A percentile compares a stretch with the other conserved stretches of the same genome.
phyloP scores from a whole-genome alignment of 1,140 invertebrate genomes.

The Leptinotarsa defecta region DNA sequence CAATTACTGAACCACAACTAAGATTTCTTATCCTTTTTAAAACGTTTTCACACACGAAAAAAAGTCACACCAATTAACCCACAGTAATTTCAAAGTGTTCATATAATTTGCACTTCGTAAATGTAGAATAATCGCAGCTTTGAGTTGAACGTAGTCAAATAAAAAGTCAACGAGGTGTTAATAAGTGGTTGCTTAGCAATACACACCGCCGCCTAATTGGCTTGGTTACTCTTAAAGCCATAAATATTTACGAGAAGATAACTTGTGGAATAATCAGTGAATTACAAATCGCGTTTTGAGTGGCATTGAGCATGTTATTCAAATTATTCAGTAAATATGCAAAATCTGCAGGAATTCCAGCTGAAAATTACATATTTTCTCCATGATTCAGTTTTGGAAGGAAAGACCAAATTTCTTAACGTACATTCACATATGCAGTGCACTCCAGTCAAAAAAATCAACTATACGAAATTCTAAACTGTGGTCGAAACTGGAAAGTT shows the following conservation, averaged over 20 bases:
- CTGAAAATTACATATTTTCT: background rate
- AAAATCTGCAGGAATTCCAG: too few relatives aligned
- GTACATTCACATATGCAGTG: too few relatives aligned
- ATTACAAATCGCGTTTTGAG: background rate
- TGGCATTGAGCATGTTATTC: too few relatives aligned
- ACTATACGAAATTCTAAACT: too few relatives aligned
- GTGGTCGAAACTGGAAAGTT: too few relatives aligned
- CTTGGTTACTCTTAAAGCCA: background rate
- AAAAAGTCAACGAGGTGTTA: conserved; percentile 26
- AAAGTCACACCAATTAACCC: conserved; percentile 5
- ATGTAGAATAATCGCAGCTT: conserved; percentile 10
- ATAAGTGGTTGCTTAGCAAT: conserved; percentile 19
- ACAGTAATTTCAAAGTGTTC: background rate
- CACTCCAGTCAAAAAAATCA: too few relatives aligned
- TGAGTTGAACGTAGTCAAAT: background rate
- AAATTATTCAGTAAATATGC: too few relatives aligned
- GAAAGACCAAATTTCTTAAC: too few relatives aligned
- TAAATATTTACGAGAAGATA: conserved; percentile 8
- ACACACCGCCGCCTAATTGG: conserved; percentile 10
- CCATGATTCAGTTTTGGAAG: too few relatives aligned
- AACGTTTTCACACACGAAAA: background rate
- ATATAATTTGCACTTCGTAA: conserved; percentile 12
- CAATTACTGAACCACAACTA: background rate
- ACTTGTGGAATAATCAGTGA: conserved; percentile 9
- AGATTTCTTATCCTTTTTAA: background rate